Evolutionary conservation across 2,113 vertebrate genomes (phyloP).

Genomic region (Macroglossus sobrinus): DNA sequence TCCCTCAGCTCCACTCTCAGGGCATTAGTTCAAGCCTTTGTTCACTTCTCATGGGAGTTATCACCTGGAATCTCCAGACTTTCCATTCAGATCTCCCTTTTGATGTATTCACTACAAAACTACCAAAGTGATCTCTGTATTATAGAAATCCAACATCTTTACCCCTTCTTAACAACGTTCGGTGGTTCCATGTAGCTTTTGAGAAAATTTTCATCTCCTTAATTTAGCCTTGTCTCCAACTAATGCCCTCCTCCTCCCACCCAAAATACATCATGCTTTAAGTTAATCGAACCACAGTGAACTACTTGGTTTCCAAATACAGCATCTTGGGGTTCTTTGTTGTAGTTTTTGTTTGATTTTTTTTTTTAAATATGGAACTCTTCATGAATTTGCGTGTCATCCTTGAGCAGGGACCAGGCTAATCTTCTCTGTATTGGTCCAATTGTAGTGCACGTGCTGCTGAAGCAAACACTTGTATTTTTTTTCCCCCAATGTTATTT

Average conservation of each 20-base stretch:
- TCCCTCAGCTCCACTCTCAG: neutral
- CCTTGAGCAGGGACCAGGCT: too few species aligned
- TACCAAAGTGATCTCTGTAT: neutral
- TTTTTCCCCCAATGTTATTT: neutral
- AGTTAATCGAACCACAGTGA: neutral
- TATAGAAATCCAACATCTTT: neutral
- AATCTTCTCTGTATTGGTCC: too few species aligned
- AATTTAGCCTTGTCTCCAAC: neutral
- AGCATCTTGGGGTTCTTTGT: neutral
- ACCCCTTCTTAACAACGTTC: neutral
- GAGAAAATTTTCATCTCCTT: neutral
- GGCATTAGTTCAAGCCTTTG: neutral
- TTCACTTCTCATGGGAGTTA: neutral
- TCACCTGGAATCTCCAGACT: neutral
- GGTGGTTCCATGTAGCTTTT: neutral
- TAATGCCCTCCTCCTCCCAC: neutral
- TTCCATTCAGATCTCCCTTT: neutral
- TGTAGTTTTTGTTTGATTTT: neutral
- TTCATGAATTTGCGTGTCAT: too few species aligned
- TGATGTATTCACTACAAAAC: neutral
- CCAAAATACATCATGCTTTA: neutral
- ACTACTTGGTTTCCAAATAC: neutral
- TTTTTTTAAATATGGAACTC: too few species aligned
- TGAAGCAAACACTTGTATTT: too few species aligned
- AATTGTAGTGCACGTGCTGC: too few species aligned